Evolutionary conservation across 2,888 invertebrate genomes (phyloP), one percentile per base, ranked within the genome.

Genomic region (Diogma glabrata): DNA sequence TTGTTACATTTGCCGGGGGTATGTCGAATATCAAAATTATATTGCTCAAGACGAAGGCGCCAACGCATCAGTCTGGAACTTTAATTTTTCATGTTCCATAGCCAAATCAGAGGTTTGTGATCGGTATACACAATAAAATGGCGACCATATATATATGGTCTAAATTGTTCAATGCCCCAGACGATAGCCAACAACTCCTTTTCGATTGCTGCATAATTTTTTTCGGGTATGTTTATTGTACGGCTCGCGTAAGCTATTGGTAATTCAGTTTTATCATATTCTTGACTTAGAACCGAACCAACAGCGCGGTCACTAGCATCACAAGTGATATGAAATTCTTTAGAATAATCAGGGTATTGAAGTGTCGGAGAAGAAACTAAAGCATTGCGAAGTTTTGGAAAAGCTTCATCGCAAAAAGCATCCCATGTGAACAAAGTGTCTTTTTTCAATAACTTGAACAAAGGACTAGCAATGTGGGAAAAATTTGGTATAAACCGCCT

Each of bases 61-160:
- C n/a, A n/a, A n/a, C n/a, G n/a, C n/a, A n/a, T n/a, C n/a, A n/a
- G n/a, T n/a, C n/a, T n/a, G n/a, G n/a, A n/a, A n/a, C n/a, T n/a
- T 7, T 12, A 14, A 10, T 33, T 10, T 33, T 33, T 33, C 4
- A 33, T 33, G 12, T 33, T 7, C 33, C 33, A 33, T 10, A 33
- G 14, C 33, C 33, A 33, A 33, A 12, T 33, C 4, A 54, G 47
- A 3, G 56, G 56, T 33, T 56, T 56, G 38, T 56, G 8, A n/a
- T n/a, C n/a, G n/a, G n/a, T n/a, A n/a, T n/a, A n/a, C n/a, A n/a
- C n/a, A n/a, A n/a, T n/a, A n/a, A 53, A 30, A 17, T 26, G 12
- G 10, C 47, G 47, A n/a, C 52, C 54, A 40, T 48, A 54, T 8
- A 53, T 14, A 50, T 51, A 53, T n/a, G 19, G 43, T 20, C 9